Evolutionary conservation across 2,888 invertebrate genomes (phyloP).

Genomic region (Synanthedon formicaeformis): DNA sequence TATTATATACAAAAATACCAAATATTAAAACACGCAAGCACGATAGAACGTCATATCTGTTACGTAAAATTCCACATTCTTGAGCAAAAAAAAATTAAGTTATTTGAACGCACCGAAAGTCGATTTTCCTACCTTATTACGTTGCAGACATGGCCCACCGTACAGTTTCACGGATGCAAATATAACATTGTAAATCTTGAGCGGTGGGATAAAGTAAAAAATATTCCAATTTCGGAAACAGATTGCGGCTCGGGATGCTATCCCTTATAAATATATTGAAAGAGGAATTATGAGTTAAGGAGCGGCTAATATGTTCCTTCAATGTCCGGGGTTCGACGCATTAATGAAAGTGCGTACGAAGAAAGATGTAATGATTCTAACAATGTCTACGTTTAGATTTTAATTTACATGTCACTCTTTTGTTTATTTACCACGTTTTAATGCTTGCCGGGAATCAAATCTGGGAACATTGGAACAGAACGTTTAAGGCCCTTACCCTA

Average conservation of each 20-base stretch:
- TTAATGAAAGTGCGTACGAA: neutral
- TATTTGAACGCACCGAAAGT: neutral
- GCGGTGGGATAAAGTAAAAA: constrained; percentile 34
- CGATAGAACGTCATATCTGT: constrained; percentile 2
- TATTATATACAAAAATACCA: too few relatives aligned
- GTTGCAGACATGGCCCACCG: constrained; percentile 11
- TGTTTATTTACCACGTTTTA: too few relatives aligned
- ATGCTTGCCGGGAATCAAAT: too few relatives aligned
- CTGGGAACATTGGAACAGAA: too few relatives aligned
- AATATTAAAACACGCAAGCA: neutral
- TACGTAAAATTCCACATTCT: constrained; percentile 15
- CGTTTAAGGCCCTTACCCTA: too few relatives aligned
- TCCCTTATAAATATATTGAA: constrained; percentile 50
- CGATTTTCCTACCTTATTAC: constrained; percentile 1
- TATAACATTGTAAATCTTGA: constrained; percentile 11
- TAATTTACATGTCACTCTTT: too few relatives aligned
- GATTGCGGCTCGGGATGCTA: constrained; percentile 30
- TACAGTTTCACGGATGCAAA: neutral
- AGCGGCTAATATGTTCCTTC: constrained; percentile 18
- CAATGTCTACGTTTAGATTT: too few relatives aligned
- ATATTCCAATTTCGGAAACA: constrained; percentile 44
- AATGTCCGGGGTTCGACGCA: neutral
- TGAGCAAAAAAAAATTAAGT: constrained; percentile 7
- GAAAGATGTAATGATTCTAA: too few relatives aligned
- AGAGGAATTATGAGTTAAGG: constrained; percentile 35